A percentile compares a stretch with the other conserved stretches of the same genome.
Conservation (phyloP, 2,113 vertebrate species). For the Numenius arquata region DNA sequence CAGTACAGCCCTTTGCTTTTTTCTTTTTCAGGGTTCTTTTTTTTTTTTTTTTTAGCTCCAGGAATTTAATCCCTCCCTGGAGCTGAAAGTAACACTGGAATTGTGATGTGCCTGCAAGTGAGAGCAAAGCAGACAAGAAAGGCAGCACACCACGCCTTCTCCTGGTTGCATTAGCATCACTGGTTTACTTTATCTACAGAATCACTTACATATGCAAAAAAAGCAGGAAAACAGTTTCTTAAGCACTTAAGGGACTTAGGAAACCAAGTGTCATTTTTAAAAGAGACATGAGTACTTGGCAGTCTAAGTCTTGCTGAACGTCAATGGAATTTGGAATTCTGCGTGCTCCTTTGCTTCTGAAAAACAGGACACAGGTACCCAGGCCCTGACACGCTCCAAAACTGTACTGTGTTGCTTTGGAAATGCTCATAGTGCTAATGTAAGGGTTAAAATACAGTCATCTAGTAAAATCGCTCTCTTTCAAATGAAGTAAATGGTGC, state of each 20-base stretch:
- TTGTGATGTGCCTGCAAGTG: background rate
- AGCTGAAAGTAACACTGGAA: background rate
- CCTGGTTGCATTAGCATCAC: background rate
- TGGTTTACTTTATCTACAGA: background rate
- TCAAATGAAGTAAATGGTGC: background rate
- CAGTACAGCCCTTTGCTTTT: rapidly evolving
- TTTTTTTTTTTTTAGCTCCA: background rate
- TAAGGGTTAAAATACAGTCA: background rate
- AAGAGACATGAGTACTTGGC: background rate
- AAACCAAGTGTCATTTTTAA: background rate
- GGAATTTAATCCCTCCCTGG: background rate
- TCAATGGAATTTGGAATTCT: background rate
- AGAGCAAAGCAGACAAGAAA: background rate
- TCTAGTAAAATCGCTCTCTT: background rate
- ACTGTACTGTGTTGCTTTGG: background rate
- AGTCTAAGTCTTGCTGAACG: background rate
- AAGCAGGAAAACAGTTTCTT: background rate
- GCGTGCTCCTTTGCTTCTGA: background rate
- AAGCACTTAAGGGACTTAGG: background rate
- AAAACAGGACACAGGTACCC: background rate
- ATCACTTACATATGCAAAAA: background rate
- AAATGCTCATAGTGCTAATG: background rate
- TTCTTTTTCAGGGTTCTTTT: background rate
- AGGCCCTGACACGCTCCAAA: background rate
- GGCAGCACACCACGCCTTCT: background rate